A percentile compares a stretch with the other conserved stretches of the same genome.
Evolutionary conservation across 2,888 invertebrate species (phyloP).

Genomic region (Cheilosia vulpina): DNA sequence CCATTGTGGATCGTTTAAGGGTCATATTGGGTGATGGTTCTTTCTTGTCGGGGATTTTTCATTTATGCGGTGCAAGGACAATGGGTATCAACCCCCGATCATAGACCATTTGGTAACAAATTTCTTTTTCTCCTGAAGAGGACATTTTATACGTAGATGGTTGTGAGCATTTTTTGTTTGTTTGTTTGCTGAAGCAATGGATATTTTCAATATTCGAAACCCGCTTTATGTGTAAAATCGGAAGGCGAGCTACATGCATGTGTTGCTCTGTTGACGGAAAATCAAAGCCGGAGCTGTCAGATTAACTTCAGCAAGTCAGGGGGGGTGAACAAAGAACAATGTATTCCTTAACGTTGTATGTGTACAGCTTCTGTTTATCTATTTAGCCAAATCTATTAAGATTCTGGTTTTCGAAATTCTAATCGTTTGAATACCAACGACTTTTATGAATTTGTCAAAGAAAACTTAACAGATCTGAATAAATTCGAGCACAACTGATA

Average conservation of each 20-base stretch:
- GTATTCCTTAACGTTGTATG: too few relatives aligned
- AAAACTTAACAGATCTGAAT: too few relatives aligned
- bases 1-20: constrained; percentile 75
- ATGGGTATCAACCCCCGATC: constrained; percentile 73
- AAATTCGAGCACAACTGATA: too few relatives aligned
- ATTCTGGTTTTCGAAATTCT: too few relatives aligned
- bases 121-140: constrained; percentile 37
- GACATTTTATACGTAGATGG: constrained; percentile 1
- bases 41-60: constrained; percentile 60
- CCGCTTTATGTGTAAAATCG: not conserved
- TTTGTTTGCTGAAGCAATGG: constrained; percentile 36
- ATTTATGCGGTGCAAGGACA: constrained; percentile 66
- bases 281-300: constrained; percentile 53
- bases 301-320: constrained; percentile 46
- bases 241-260: not conserved
- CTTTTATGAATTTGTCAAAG: too few relatives aligned
- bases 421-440: too few relatives aligned
- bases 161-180: constrained; percentile 15
- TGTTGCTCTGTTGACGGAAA: constrained; percentile 34
- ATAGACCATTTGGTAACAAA: constrained; percentile 64
- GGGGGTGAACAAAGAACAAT: constrained; percentile 3
- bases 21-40: constrained; percentile 65
- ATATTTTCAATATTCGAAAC: not conserved
- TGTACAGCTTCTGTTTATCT: not conserved
- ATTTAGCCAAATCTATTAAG: too few relatives aligned